Base-by-base conservation (phyloP, 2,113 vertebrate species). In the Chaenogobius annularis region DNA sequence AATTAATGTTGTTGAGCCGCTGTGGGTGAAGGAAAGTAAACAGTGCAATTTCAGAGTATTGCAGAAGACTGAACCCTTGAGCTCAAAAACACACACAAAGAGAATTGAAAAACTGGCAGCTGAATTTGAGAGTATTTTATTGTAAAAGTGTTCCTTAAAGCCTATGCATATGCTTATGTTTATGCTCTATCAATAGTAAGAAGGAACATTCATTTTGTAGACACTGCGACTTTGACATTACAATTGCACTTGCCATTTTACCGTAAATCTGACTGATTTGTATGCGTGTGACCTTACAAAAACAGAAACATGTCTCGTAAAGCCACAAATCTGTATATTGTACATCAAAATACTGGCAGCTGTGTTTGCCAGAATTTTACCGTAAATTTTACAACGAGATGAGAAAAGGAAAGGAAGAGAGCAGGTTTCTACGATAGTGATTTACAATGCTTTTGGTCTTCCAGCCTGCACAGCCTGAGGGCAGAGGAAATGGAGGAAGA, bases 401-500 rank as follows among this genome's bases (percentile, higher is more conserved):
- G 58, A 22, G 70, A 68, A 82, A 83, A 87, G 72, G 75, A 61
- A 35, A 72, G 74, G 78, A 82, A 40, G 72, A 81, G 26, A 61
- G 13, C 11, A 17, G 14, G 64, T 83, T 86, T 84, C 66, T 14
- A 83, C 85, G 74, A 73, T 69, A 68, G 77, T 89, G 87, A 90
- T 90, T 90, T 89, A 91, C 78, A 54, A 81, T 78, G 47, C 61
- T 82, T 74, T 89, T 80, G 50, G 79, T 89, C 84, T 82, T 82
- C 12, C 3, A 83, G 88, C 83, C 83, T 81, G 68, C 19, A 14
- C 62, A 81, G 72, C 90, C 85, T 61, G 72, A 46, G 84, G 90
- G 88, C 50, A 80, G 83, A 90, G 88, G 87, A 91, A 90, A 88
- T 85, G 85, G 82, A 85, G 86, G 86, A 85, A 90, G 86, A 78